A percentile compares a stretch with the other conserved stretches of the same genome.
These are phyloP conservation scores for Indicator indicator DNA, from an alignment of 2,113 vertebrate species.

Conservation along the genomic window DNA sequence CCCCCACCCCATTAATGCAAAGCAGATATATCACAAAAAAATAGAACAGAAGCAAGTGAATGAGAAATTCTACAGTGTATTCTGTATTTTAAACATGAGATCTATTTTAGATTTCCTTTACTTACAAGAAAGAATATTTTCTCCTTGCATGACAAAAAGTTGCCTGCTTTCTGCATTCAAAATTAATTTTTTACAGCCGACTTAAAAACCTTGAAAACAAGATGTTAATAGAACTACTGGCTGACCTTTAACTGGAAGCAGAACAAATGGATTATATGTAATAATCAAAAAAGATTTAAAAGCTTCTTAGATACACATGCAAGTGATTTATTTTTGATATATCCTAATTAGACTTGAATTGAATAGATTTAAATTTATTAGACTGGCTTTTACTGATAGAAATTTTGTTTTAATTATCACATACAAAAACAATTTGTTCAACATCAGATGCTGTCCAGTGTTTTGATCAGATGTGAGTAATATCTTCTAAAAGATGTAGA, in stretches of 20 bases:
- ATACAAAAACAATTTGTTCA: background rate
- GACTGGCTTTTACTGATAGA: background rate
- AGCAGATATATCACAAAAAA: background rate
- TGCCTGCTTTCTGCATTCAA: background rate
- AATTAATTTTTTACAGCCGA: background rate
- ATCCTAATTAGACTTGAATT: background rate
- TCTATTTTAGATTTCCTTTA: background rate
- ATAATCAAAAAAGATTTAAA: constrained; percentile 21
- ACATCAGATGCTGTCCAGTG: background rate
- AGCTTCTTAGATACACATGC: background rate
- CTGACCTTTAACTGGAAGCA: constrained; percentile 20
- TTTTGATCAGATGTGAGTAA: background rate
- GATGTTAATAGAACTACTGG: background rate
- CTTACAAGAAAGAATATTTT: background rate
- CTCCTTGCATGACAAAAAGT: background rate
- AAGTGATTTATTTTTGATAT: constrained; percentile 10
- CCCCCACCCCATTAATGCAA: accelerated
- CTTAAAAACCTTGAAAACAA: background rate
- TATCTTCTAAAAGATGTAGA: background rate
- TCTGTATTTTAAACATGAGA: background rate
- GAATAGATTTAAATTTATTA: background rate
- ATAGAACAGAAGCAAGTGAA: background rate
- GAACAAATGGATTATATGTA: background rate
- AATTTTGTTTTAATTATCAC: constrained; percentile 5
- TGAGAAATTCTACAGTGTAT: background rate